Base-by-base conservation (phyloP, 2,888 invertebrate species). In the Cephus rjabovi region DNA sequence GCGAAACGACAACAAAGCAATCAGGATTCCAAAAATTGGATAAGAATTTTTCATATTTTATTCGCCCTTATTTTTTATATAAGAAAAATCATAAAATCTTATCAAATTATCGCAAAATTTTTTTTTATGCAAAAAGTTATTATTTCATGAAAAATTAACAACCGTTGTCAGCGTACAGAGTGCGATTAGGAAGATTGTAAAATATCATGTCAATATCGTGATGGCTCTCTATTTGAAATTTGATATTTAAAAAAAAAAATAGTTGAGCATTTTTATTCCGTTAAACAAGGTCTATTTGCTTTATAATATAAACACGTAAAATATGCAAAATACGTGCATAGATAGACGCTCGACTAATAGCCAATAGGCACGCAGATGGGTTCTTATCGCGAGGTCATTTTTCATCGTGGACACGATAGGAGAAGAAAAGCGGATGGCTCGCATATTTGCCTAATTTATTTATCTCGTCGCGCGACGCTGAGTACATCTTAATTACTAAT, bases 401-500 rank as follows among this genome's bases (percentile, higher is more conserved):
- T 69, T 77, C n/a, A 74, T 34, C 56, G 56, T 23, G 11, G 69
- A 15, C 71, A 23, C 71, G 71, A 71, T 71, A 71, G 76, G 71
- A 70, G 71, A 34, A 15, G 33, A 35, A 15, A 56, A n/a, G 68
- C 76, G 69, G 74, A n/a, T 76, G 68, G 75, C 35, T 77, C 56
- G 78, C 75, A 77, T 69, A 76, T 79, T 77, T 68, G 76, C 73
- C 77, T 80, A 82, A 82, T 82, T 81, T 82, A 80, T 79, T 81
- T 79, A 79, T 80, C 79, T 75, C 70, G 34, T 31, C 71, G 76
- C 71, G 75, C 77, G 70, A 69, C 73, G 76, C 69, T 69, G 33
- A 70, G 73, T 76, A 69, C 75, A 75, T 69, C 74, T 81, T 83
- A 82, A 81, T 84, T 84, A 85, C 83, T 85, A 85, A 83, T 77